Evolutionary conservation across 2,888 invertebrate genomes (phyloP).

Genomic region (Drosophila nr. medialis): DNA sequence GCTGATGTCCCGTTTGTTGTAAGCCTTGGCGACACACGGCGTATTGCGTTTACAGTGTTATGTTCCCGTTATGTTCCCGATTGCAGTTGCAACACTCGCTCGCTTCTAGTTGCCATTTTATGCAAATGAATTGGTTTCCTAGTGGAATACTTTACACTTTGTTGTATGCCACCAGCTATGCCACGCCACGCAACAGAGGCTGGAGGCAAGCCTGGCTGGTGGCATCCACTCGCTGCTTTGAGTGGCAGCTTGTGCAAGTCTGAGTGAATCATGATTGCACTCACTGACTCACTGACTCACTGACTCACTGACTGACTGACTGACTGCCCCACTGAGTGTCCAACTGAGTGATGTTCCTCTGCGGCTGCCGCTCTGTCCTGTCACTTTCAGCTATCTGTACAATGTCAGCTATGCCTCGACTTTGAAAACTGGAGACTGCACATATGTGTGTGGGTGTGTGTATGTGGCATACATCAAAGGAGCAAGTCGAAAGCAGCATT

Average conservation of each 20-base stretch:
- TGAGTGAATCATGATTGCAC: slow-evolving; percentile 52
- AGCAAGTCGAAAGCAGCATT: background rate
- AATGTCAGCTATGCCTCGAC: background rate
- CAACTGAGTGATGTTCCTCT: slow-evolving; percentile 43
- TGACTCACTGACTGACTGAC: slow-evolving; percentile 15
- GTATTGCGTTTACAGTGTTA: slow-evolving; percentile 23
- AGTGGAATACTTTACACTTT: slow-evolving; percentile 77
- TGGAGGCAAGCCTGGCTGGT: slow-evolving; percentile 28
- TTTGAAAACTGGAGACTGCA: background rate
- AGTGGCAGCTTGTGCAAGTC: slow-evolving; percentile 64
- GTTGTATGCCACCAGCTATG: slow-evolving; percentile 18
- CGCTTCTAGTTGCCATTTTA: slow-evolving; percentile 66
- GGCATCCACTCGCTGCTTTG: slow-evolving; percentile 21
- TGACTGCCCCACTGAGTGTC: slow-evolving; percentile 41
- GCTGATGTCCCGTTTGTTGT: slow-evolving; percentile 54
- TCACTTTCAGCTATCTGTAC: slow-evolving; percentile 21
- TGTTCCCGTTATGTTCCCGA: slow-evolving; percentile 22
- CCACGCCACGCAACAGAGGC: background rate
- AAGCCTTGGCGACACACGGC: slow-evolving; percentile 51
- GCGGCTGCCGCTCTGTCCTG: slow-evolving; percentile 4
- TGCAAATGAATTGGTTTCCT: slow-evolving; percentile 81
- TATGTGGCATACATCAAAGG: background rate
- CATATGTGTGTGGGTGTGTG: background rate
- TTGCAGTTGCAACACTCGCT: slow-evolving; percentile 40
- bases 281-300: slow-evolving; percentile 6